Base-by-base conservation (phyloP, 2,888 invertebrate genomes). In the Drosophila atroscutellata region DNA sequence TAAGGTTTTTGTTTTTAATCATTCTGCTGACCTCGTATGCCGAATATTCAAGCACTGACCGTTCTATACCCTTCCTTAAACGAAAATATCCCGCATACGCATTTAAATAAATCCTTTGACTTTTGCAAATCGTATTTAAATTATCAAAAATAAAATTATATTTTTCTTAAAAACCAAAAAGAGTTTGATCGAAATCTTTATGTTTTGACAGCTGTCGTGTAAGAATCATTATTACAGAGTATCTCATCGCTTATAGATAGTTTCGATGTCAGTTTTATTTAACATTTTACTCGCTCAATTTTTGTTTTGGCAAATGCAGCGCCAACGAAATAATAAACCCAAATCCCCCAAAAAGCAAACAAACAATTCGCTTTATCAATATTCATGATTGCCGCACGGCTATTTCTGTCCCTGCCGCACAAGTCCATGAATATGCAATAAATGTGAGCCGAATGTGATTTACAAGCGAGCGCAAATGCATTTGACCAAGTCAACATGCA, bases 361-460 rank as follows among this genome's bases (percentile, higher is more conserved):
- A 76, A 69, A 80, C 80, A 79, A 86, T 89, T 89, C 72, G 81
- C 77, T 73, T 73, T 81, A 81, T 86, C 77, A 89, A 85, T 85
- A 89, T 85, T 89, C 89, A 85, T 86, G 87, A 79, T 69, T 66
- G 57, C 49, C 51, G 30, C 30, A 56, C 51, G 55, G 67, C 67
- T 51, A 51, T 67, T 52, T 20, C 50, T 30, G 63, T 70, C 45
- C 39, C 39, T 56, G 72, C 61, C 55, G 59, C 64, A 81, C 67
- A 69, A 69, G 77, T 62, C 83, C 74, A 80, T 83, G 83, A 87
- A 87, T 83, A 80, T 74, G 81, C 72, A 87, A 72, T 77, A 74
- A 80, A 68, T 75, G 67, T 67, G 57, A 77, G 54, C 61, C 67
- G 55, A 77, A 70, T 75, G 69, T 65, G 71, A 82, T 77, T 82